These are phyloP conservation scores for human DNA, from an alignment of 2,113 vertebrate species.

Conservation along the genomic window DNA sequence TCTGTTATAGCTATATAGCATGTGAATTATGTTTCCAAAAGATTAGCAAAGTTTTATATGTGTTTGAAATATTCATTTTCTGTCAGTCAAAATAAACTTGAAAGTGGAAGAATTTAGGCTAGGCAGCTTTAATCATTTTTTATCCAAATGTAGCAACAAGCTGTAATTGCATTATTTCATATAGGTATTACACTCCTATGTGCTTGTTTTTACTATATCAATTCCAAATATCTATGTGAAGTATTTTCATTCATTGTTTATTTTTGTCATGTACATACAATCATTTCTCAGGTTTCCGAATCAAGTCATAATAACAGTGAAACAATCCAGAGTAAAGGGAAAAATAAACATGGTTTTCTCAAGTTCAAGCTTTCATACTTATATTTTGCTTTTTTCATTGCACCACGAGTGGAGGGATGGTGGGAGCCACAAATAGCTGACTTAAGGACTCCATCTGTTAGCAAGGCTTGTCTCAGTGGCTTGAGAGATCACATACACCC, in stretches of 20 bases:
- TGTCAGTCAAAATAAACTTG: not conserved
- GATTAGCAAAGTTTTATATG: not conserved
- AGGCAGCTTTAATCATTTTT: not conserved
- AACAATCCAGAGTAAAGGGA: not conserved
- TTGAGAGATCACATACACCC: not conserved
- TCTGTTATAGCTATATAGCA: not conserved
- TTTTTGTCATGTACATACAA: not conserved
- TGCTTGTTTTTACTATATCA: not conserved
- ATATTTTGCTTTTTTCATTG: not conserved
- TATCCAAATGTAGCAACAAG: not conserved
- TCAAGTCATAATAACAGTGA: not conserved
- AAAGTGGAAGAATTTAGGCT: not conserved
- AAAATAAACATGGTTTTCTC: not conserved
- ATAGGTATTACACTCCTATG: not conserved
- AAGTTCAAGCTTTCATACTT: not conserved
- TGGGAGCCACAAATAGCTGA: not conserved
- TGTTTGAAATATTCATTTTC: not conserved
- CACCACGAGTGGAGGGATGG: not conserved
- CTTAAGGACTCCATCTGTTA: not conserved
- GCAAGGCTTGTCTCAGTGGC: not conserved
- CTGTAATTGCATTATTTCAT: not conserved
- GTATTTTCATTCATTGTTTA: not conserved
- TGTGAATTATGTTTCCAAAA: not conserved
- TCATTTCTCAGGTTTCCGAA: not conserved
- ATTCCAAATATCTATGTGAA: not conserved